Base-by-base conservation (phyloP, 2,888 invertebrate species). In the Apomyelois bistriatella region DNA sequence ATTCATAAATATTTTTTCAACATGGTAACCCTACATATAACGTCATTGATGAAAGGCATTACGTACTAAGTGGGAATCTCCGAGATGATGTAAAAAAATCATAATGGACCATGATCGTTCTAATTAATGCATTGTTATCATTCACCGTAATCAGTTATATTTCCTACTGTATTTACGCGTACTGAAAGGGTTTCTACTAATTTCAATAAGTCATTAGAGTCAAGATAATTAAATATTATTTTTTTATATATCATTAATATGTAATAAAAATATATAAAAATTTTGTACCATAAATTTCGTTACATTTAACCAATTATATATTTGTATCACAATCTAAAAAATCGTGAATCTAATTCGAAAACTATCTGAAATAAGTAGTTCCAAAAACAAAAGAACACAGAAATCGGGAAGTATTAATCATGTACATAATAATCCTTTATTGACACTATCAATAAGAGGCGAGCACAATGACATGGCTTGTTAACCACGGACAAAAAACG, bases 401-500 rank as follows among this genome's bases (percentile, higher is more conserved):
- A 54, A 47, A 52, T 66, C 54, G 56, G 64, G 61, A 68, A 64
- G 66, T 73, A 70, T 79, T 78, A 83, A 79, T 84, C 79, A 78
- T 70, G 59, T 65, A 68, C 68, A 72, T 76, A 79, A 84, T 81
- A 76, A 85, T 82, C 71, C 62, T 61, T 59, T 84, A 82, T 88
- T 88, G 82, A 86, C 86, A 79, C 67, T 82, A 85, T 83, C 82
- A 80, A 82, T 79, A 77, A 78, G 68, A 76, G 62, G 50, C 64
- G 63, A 64, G 72, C 70, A 85, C 85, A 84, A 86, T 84, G 73
- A 72, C 70, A 68, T 72, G 69, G 76, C 72, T 86, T 81, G 86
- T 88, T 88, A 85, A 77, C 72, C 68, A 72, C 69, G 66, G 58
- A 72, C 78, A 76, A 83, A 85, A 86, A 87, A 85, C 74, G 76